phyloP scores from a whole-genome alignment of 2,797 vertebrate genomes.

The Neolamprologus multifasciatus region DNA sequence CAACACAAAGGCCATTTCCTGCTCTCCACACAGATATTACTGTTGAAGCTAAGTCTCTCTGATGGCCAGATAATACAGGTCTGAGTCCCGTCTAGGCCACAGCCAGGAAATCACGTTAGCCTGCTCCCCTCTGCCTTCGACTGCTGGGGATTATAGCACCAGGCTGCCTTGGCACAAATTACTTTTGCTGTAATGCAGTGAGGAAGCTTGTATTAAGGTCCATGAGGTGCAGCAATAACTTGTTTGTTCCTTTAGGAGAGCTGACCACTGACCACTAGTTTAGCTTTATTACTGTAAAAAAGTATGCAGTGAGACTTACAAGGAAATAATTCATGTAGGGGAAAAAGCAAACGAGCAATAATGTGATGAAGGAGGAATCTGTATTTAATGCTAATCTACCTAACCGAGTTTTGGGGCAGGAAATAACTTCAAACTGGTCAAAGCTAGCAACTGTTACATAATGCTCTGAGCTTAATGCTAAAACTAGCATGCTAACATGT shows the following conservation, averaged over 20 bases:
- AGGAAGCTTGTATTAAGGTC: constrained; percentile 3
- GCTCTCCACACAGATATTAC: constrained; percentile 48
- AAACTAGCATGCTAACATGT: not conserved
- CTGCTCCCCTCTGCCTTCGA: constrained; percentile 1
- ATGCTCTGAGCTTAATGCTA: not conserved
- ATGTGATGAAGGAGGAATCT: not conserved
- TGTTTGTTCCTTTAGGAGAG: not conserved
- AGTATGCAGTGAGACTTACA: not conserved
- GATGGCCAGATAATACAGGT: constrained; percentile 57
- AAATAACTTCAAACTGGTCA: not conserved
- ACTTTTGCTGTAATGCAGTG: constrained; percentile 1
- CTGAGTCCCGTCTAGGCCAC: constrained; percentile 32
- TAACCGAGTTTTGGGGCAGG: not conserved
- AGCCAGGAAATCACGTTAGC: constrained; percentile 56
- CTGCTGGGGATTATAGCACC: constrained; percentile 34
- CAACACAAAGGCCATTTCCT: constrained; percentile 58
- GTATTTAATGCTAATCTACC: not conserved
- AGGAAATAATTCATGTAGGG: not conserved
- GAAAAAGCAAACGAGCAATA: not conserved
- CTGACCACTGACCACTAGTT: not conserved
- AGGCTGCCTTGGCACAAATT: constrained; percentile 15
- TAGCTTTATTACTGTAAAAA: not conserved
- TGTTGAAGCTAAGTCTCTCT: constrained; percentile 46
- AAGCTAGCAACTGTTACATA: not conserved
- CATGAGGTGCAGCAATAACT: not conserved